phyloP scores from a whole-genome alignment of 2,888 invertebrate species.

The Diploptera punctata region DNA sequence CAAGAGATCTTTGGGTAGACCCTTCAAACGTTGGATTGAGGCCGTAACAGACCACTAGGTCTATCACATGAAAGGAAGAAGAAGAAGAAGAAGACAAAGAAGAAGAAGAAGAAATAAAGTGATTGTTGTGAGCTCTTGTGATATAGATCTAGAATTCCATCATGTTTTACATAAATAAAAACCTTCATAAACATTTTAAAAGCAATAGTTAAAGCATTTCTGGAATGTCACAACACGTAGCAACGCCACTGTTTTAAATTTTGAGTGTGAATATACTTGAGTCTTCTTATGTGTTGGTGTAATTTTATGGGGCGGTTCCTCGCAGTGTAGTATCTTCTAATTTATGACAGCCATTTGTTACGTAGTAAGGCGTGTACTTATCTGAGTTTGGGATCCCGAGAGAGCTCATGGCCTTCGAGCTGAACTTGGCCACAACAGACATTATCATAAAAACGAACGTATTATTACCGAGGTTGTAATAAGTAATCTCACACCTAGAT shows the following conservation, averaged over 20 bases:
- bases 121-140: no score
- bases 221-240: no score
- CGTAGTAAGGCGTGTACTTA: conserved; percentile 12
- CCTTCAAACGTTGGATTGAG: no score
- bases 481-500: conserved; percentile 11
- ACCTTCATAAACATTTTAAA: neutral
- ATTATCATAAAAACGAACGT: conserved; percentile 20
- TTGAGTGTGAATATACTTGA: neutral
- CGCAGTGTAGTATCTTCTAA: conserved; percentile 31
- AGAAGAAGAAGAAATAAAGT: no score
- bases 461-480: conserved; percentile 13
- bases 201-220: neutral
- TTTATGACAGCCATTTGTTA: conserved; percentile 40
- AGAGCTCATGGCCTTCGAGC: conserved; percentile 11
- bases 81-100: no score
- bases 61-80: no score
- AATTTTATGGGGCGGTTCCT: conserved; percentile 25
- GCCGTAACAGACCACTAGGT: no score
- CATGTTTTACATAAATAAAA: neutral
- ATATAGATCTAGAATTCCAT: no score
- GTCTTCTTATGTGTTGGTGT: neutral
- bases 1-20: no score
- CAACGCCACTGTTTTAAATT: neutral
- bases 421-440: conserved; percentile 8
- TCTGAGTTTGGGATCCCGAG: conserved; percentile 11